Evolutionary conservation across 2,888 invertebrate species (phyloP).

Genomic region (Hipparchia sbordonii): DNA sequence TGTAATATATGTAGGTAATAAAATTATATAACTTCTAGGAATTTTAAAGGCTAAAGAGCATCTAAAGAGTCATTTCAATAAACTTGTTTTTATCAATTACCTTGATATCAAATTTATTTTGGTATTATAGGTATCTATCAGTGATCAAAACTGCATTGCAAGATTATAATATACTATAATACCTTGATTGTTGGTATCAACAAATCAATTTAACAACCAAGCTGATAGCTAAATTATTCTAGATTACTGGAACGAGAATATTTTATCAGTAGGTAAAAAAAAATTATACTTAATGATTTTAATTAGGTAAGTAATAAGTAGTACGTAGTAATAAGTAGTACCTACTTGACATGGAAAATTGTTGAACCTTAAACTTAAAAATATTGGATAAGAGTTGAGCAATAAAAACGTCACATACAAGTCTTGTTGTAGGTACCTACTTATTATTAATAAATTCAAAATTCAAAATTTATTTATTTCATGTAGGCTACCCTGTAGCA

Average conservation of each 20-base stretch:
- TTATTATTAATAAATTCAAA: too few species aligned
- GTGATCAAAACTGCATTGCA: background rate
- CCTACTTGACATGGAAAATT: too few species aligned
- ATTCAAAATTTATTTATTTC: too few species aligned
- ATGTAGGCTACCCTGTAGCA: too few species aligned
- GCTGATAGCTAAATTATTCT: slow-evolving; percentile 10
- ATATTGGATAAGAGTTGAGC: too few species aligned
- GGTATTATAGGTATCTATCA: background rate
- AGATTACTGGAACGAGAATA: background rate
- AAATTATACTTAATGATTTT: too few species aligned
- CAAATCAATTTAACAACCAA: background rate
- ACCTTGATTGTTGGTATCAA: background rate
- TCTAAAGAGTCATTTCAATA: background rate
- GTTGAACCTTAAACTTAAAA: too few species aligned
- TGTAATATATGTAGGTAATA: too few species aligned
- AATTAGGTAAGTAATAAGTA: too few species aligned
- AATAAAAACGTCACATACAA: too few species aligned
- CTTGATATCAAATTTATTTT: background rate
- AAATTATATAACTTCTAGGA: slow-evolving; percentile 2
- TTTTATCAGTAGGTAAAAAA: background rate
- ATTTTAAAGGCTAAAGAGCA: background rate
- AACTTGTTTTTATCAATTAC: background rate
- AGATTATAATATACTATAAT: background rate
- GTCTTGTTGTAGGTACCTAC: too few species aligned
- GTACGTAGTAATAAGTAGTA: too few species aligned